Evolutionary conservation across 30 jellyfish, hydroid and myxozoan genomes (phyloP), one percentile per base, ranked within the genome.

Genomic region (Turritopsis dohrnii): DNA sequence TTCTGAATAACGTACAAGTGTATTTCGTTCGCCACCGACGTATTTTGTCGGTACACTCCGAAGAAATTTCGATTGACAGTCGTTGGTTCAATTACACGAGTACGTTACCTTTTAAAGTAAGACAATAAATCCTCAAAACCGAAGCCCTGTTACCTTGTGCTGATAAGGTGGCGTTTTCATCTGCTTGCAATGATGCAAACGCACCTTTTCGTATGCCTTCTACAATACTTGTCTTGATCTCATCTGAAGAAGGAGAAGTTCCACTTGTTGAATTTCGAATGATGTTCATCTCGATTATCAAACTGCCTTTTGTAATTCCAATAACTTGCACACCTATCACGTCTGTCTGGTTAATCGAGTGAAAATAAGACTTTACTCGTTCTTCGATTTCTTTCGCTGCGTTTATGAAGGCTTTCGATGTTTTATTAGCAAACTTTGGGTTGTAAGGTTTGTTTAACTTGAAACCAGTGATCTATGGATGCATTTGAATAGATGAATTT

Each of bases 351-450:
- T 27, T 27, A 19, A 27, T n/a, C 77, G 8, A 69, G 77, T 69
- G 77, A 27, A 69, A 69, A 27, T n/a, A n/a, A n/a, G 28, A 27
- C 28, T n/a, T 23, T 8, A 69, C 30, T 7, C 30, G 28, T 21
- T 69, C 31, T 69, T 69, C 77, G 19, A 69, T 69, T 69, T 69
- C 30, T 17, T 23, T 69, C 17, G 77, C 77, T 8, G 30, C 30
- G 30, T 69, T 27, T 27, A 69, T 21, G 77, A 69, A 69, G 16
- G 77, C 77, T 69, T 69, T 69, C 30, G 77, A n/a, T n/a, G 16
- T 69, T 21, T 69, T 69, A 19, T 69, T 19, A 0, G 77, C 77
- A 69, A n/a, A 69, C 19, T 23, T 27, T 1, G 77, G 31, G 19
- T n/a, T 69, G 77, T 0, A 69, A 8, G 77, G 28, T 69, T 69